Evolutionary conservation across 2,888 invertebrate genomes (phyloP).

Genomic region (Polia nebulosa): DNA sequence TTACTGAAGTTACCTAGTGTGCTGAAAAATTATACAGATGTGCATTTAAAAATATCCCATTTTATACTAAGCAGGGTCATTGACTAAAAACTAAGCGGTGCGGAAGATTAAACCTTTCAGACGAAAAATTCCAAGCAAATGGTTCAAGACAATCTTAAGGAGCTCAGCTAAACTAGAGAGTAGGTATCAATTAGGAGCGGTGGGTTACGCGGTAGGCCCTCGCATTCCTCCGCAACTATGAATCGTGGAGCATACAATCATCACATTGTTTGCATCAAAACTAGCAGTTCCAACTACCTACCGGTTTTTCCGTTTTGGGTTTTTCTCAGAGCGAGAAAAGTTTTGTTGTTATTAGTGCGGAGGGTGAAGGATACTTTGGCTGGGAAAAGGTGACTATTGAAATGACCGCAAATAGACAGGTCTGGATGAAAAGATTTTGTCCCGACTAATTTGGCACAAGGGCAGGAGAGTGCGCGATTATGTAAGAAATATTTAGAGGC

Average conservation of each 20-base stretch:
- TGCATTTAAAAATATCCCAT: no score
- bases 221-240: neutral
- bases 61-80: no score
- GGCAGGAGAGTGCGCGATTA: no score
- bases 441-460: neutral
- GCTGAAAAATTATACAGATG: no score
- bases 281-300: no score
- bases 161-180: neutral
- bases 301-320: no score
- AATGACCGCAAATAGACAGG: neutral
- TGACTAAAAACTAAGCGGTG: neutral
- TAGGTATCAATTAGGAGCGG: slow-evolving; percentile 18
- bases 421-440: neutral
- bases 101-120: neutral
- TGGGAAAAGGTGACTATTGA: neutral
- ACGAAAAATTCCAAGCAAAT: neutral
- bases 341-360: no score
- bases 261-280: neutral
- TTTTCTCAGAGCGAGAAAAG: neutral
- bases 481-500: no score
- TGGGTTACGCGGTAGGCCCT: slow-evolving; percentile 2
- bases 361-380: neutral
- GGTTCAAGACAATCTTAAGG: neutral
- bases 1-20: no score
- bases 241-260: neutral